Conservation (phyloP, 2,797 vertebrate species). For the Mastacembelus armatus region DNA sequence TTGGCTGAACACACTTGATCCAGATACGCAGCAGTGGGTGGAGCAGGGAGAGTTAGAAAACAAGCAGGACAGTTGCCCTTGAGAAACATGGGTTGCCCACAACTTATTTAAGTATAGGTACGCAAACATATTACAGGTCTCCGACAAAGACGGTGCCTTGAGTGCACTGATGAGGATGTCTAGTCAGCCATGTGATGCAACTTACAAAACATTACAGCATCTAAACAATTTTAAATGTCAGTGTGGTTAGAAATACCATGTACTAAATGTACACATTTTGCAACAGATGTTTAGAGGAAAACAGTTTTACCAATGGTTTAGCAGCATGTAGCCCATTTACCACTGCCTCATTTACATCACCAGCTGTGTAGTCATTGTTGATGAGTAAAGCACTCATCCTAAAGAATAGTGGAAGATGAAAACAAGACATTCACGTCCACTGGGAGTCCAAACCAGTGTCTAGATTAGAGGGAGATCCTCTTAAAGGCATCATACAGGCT, state of each 20-base stretch:
- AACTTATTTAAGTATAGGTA: too few relatives aligned
- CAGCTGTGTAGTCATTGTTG: conserved; percentile 44
- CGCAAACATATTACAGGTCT: not conserved
- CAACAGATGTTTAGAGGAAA: conserved; percentile 43
- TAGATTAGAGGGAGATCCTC: conserved; percentile 74
- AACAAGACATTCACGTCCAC: conserved; percentile 41
- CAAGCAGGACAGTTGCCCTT: too few relatives aligned
- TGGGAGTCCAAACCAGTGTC: conserved; percentile 58
- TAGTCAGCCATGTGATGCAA: conserved; percentile 36
- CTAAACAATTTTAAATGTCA: conserved; percentile 43
- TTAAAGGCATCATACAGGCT: conserved; percentile 65
- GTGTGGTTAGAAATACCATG: not conserved
- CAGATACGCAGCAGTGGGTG: too few relatives aligned
- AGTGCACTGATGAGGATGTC: conserved; percentile 20
- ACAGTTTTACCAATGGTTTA: conserved; percentile 18
- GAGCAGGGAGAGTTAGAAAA: too few relatives aligned
- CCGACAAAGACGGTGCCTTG: conserved; percentile 4
- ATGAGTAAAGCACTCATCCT: conserved; percentile 14
- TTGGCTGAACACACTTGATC: too few relatives aligned
- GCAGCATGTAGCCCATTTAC: conserved; percentile 50
- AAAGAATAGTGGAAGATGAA: conserved; percentile 25
- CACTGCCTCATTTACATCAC: conserved; percentile 44
- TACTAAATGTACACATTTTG: conserved; percentile 22
- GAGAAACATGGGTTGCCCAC: too few relatives aligned
- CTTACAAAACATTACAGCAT: conserved; percentile 20